phyloP scores from a whole-genome alignment of 2,888 invertebrate species.

The Nomada lathburiana region DNA sequence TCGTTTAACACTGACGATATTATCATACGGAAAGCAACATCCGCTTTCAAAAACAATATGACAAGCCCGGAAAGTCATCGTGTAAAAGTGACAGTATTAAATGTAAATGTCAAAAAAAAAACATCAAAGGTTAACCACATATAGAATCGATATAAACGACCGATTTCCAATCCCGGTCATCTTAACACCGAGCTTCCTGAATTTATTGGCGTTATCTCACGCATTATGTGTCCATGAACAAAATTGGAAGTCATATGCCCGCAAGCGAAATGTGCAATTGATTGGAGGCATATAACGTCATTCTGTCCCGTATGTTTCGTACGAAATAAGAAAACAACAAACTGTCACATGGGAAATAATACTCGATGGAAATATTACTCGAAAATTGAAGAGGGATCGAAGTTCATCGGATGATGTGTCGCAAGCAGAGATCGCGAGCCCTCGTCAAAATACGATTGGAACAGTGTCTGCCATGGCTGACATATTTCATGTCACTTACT shows the following conservation, averaged over 20 bases:
- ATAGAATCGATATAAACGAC: not conserved
- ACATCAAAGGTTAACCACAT: conserved; percentile 21
- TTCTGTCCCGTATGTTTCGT: conserved; percentile 2
- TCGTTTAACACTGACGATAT: conserved; percentile 14
- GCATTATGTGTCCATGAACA: conserved; percentile 18
- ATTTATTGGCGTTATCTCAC: conserved; percentile 19
- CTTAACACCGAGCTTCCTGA: conserved; percentile 1
- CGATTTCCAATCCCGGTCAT: conserved; percentile 23
- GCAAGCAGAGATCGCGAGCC: conserved; percentile 16
- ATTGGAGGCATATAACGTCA: conserved; percentile 2
- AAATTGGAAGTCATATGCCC: conserved; percentile 60
- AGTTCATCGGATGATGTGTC: conserved; percentile 34
- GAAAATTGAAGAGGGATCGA: conserved; percentile 19
- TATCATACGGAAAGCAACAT: not conserved
- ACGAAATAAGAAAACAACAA: conserved; percentile 5
- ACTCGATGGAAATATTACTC: conserved; percentile 9
- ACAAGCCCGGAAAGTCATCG: conserved; percentile 3
- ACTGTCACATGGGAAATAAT: conserved; percentile 19
- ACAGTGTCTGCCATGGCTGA: conserved; percentile 53
- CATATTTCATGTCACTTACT: conserved; percentile 61
- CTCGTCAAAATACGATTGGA: conserved; percentile 38
- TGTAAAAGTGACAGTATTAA: not conserved
- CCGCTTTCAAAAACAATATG: conserved; percentile 19
- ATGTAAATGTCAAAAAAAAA: conserved; percentile 1
- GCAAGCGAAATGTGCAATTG: conserved; percentile 25